Conservation (phyloP, 2,113 vertebrate genomes). For the Indicator indicator region DNA sequence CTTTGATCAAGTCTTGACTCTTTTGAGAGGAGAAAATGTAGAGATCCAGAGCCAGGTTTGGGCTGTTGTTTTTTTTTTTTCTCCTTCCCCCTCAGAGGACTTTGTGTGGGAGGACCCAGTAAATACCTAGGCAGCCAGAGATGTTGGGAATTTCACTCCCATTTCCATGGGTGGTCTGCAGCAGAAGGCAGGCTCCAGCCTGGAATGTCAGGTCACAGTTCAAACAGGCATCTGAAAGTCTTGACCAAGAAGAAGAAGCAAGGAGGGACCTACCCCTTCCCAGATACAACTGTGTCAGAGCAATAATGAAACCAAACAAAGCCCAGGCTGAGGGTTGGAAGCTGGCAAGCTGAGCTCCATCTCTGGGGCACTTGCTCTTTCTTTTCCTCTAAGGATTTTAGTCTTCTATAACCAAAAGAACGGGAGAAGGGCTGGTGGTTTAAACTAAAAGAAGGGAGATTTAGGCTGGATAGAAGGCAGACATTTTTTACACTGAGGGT, state of each 20-base stretch:
- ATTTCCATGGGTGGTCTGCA: not conserved
- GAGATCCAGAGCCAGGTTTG: not conserved
- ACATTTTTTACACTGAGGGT: too few species aligned
- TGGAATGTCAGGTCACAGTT: not conserved
- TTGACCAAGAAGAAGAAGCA: not conserved
- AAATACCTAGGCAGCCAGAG: not conserved
- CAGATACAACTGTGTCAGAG: not conserved
- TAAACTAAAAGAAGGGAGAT: too few species aligned
- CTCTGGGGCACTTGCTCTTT: not conserved
- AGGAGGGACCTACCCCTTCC: not conserved
- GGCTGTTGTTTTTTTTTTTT: not conserved
- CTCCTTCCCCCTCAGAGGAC: not conserved
- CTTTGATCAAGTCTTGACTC: not conserved
- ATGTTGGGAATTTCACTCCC: not conserved
- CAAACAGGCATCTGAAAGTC: not conserved
- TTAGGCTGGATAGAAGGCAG: too few species aligned
- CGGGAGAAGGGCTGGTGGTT: too few species aligned
- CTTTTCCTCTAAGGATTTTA: not conserved
- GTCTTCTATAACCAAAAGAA: not conserved
- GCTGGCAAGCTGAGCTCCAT: not conserved
- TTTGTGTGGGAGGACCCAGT: not conserved
- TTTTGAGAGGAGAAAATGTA: not conserved
- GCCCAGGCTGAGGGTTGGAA: not conserved
- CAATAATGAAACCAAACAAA: not conserved
- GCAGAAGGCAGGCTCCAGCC: not conserved